Conservation (phyloP, 2,113 vertebrate genomes). For the Calyptommatus sinebrachiatus region DNA sequence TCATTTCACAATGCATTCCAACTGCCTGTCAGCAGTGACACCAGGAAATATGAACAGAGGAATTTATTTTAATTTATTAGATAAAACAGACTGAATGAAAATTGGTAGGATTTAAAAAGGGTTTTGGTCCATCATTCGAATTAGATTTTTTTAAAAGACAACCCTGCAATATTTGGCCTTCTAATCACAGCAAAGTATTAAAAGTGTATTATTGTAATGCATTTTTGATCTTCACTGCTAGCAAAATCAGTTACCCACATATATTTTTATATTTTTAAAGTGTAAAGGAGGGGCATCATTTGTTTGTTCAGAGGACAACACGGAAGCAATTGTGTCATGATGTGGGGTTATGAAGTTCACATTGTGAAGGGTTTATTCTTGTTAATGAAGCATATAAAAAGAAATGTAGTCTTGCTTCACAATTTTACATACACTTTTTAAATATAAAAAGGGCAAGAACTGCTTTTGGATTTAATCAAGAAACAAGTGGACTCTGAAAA, state of each 20-base stretch:
- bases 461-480: conserved; percentile 15
- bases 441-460: background rate
- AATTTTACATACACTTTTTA: background rate
- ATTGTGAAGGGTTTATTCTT: conserved; percentile 8
- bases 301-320: background rate
- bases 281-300: background rate
- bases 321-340: background rate
- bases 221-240: background rate
- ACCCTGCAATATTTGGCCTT: fast-evolving
- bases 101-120: background rate
- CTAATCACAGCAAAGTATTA: background rate
- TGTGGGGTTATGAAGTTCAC: fast-evolving
- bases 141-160: too few species aligned
- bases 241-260: fast-evolving
- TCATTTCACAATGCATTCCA: conserved; percentile 9
- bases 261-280: conserved; percentile 2
- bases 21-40: conserved; percentile 11
- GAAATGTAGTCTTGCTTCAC: background rate
- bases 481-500: conserved; percentile 34
- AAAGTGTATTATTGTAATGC: fast-evolving
- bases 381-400: background rate
- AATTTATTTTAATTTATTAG: background rate
- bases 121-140: too few species aligned
- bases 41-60: background rate
- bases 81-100: background rate